Base-by-base conservation (phyloP, 2,797 vertebrate genomes). In the Gymnoscopelus microlampas region DNA sequence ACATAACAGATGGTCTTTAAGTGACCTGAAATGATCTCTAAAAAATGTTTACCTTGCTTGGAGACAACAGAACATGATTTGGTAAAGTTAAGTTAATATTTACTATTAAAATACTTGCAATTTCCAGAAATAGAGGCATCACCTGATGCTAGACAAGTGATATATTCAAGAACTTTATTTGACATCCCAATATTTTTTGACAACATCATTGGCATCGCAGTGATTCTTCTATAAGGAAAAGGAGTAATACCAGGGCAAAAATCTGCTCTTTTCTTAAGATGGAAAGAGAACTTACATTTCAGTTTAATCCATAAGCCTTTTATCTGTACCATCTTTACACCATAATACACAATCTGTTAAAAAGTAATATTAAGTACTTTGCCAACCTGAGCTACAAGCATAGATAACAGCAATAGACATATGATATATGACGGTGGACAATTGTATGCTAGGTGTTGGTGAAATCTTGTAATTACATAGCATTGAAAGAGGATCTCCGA, bases 291-390 rank as follows among this genome's bases (percentile, higher is more conserved):
- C 63, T 82, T 84, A 76, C 65, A 80, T 75, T 88, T 84, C 60
- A 77, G 60, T 88, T 88, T 53, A 68, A 77, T 82, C 79, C 69
- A 70, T 81, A 68, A 68, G 65, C 71, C 61, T 71, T 73, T 85
- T 51, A 76, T 68, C 82, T 83, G 94, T 94, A 94, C 94, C 94
- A 94, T 94, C 95, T 95, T 94, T 94, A 94, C 94, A 95, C 93
- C 85, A 88, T 95, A 95, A 95, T 94, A 95, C 92, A 89, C 93
- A 93, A 95, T 95, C 94, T 91, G 89, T 97, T 96, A 96, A 96
- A 92, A 98, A 94, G 92, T 93, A 94, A 96, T 90, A 87, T 85
- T 82, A 81, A 88, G 87, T 87, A 87, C 77, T 89, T 83, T 84
- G 89, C 91, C 88, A 83, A 91, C 91, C 91, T 92, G 91, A 93